phyloP scores from a whole-genome alignment of 2,888 invertebrate species.

The Drosophila testacea region DNA sequence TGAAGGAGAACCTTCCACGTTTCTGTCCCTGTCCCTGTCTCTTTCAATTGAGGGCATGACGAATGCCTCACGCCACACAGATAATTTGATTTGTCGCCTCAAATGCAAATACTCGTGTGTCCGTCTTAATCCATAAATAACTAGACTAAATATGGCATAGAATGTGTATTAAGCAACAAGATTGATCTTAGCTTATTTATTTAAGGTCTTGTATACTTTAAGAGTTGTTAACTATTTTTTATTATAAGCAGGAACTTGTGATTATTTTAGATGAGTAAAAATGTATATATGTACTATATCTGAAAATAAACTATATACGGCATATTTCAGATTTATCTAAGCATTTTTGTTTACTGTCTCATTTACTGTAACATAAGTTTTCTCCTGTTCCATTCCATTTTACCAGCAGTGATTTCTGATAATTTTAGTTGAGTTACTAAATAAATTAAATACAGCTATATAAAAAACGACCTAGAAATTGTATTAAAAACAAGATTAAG shows the following conservation, averaged over 20 bases:
- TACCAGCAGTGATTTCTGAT: no score
- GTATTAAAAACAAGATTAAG: background rate
- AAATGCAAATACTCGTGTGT: conserved; percentile 52
- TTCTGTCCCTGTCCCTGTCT: background rate
- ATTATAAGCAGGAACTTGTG: background rate
- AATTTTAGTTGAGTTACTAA: background rate
- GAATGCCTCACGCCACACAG: conserved; percentile 66
- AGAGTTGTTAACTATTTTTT: no score
- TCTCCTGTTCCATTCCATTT: no score
- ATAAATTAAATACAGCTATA: background rate
- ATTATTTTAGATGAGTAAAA: background rate
- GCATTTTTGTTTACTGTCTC: no score
- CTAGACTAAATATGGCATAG: conserved; percentile 30
- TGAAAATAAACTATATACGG: no score
- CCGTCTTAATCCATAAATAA: conserved; percentile 51
- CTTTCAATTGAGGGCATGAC: conserved; percentile 46
- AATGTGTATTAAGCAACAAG: conserved; percentile 8
- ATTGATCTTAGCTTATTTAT: conserved; percentile 25
- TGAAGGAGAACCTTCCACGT: conserved; percentile 29
- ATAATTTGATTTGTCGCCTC: conserved; percentile 70
- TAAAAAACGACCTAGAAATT: conserved; percentile 16
- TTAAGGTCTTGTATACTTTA: no score
- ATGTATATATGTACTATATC: background rate
- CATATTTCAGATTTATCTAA: no score
- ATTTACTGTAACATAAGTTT: no score